Base-by-base conservation (phyloP, 2,888 invertebrate genomes). In the Eristalis pertinax region DNA sequence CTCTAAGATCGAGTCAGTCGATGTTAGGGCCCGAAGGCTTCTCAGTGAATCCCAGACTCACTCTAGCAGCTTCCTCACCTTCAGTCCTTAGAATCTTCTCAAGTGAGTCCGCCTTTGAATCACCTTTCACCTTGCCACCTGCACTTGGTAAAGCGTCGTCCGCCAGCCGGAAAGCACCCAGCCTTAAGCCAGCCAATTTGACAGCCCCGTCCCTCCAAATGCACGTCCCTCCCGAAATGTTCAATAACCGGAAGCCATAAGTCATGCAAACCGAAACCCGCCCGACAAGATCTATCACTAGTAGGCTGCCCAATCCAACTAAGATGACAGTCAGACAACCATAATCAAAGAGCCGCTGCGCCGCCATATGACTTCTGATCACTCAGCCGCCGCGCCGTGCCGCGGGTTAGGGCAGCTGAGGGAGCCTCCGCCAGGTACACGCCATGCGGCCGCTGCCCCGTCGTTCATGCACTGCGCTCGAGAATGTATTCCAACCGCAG, bases 241-340 rank as follows among this genome's bases (percentile, higher is more conserved):
- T 74, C 43, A 68, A 38, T 56, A 13, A 86, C 83, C 86, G 86
- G 86, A 86, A 86, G 83, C 83, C 78, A 86, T 86, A 62, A 70
- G 83, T 86, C 83, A 86, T 83, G 35, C 75, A 78, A 32, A 32
- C 32, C 81, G 70, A 78, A 64, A 78, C 7, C 62, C 84, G 68
- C 69, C 75, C 76, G 65, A 82, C 70, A 65, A 82, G 60, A 86
- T 86, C 74, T 77, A 83, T 86, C 83, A 86, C 73, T 63, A 74
- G 77, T 63, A 69, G 69, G 35, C 78, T 70, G 82, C 77, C 73
- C 77, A 70, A 78, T 78, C 78, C 63, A 74, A 74, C 82, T 83
- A 78, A 86, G 72, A 82, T 86, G 86, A 86, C 86, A 86, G 86
- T 64, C 50, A 78, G 86, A 86, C 86, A 86, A 83, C 60, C 50